Base-by-base conservation (phyloP, 2,797 vertebrate genomes). In the Nyctalus aviator region DNA sequence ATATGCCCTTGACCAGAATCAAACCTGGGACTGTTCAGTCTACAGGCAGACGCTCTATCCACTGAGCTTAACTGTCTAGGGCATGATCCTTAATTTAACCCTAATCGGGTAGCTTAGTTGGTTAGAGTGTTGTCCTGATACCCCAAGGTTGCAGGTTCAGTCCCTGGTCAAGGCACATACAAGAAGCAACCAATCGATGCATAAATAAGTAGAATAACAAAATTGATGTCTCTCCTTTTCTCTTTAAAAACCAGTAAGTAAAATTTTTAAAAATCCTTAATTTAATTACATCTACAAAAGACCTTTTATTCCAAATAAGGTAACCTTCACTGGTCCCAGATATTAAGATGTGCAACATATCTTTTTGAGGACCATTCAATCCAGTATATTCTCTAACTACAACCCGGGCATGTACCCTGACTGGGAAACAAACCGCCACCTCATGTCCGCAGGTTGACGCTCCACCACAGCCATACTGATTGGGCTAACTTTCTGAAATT, bases 231-330 rank as follows among this genome's bases (percentile, higher is more conserved):
- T 66, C 15, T 32, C 30, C 64, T 15, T 32, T 32, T 66, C 64
- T 66, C n/a, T 59, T 59, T 66, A 32, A 32, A 17, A 32, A 18
- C 17, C 59, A 66, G 4, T 66, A 8, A 66, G 30, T 66, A n/a
- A 66, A 66, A 44, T 10, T 44, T 44, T 64, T 64, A 17, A 0
- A 66, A n/a, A 32, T 66, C n/a, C n/a, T 35, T 68, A 68, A 66
- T 66, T 66, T 66, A 66, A 68, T 85, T 81, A 89, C 7, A 57
- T 71, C 53, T 71, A 59, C 41, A 89, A 89, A 89, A 53, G 25
- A 59, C 71, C 21, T 6, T 75, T 81, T 85, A 79, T 81, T 75
- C 37, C 46, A 81, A 81, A 55, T 79, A 79, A 90, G 46, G 14
- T 68, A 75, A 73, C 20, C 64, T 85, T 79, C 57, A 86, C 21